A percentile compares a stretch with the other conserved stretches of the same genome.
phyloP scores from a whole-genome alignment of 2,888 invertebrate genomes.

The Drosophila vallismaia region DNA sequence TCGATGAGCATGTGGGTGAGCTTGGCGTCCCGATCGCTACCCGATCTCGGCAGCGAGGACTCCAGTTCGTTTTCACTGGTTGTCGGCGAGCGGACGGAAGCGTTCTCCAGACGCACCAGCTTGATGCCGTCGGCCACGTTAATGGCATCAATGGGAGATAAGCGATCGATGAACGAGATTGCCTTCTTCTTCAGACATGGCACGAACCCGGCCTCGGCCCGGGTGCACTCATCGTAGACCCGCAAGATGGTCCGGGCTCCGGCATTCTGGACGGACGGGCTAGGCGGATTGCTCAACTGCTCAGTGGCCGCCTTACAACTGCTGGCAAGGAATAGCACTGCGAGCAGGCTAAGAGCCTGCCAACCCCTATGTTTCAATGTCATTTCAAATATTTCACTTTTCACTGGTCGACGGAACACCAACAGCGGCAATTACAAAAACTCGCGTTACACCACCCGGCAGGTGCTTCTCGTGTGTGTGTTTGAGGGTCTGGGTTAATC shows the following conservation, averaged over 20 bases:
- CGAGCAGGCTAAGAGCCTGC: slow-evolving; percentile 45
- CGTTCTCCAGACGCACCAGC: slow-evolving; percentile 86
- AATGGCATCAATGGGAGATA: slow-evolving; percentile 89
- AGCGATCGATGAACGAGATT: slow-evolving; percentile 90
- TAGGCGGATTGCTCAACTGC: slow-evolving; percentile 65
- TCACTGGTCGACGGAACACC: slow-evolving; percentile 26
- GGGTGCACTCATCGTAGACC: slow-evolving; percentile 91
- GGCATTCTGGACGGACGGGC: slow-evolving; percentile 83
- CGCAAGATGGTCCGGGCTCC: slow-evolving; percentile 88
- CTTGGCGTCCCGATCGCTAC: slow-evolving; percentile 88
- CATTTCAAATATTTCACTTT: slow-evolving; percentile 45
- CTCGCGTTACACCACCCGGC: slow-evolving; percentile 40
- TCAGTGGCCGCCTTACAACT: slow-evolving; percentile 75
- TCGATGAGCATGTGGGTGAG: slow-evolving; percentile 89
- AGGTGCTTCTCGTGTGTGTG: slow-evolving; percentile 23
- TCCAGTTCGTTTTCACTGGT: slow-evolving; percentile 89
- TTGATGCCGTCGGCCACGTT: slow-evolving; percentile 88
- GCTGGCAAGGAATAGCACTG: slow-evolving; percentile 56
- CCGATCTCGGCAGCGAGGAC: slow-evolving; percentile 87
- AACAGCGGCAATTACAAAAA: slow-evolving; percentile 38
- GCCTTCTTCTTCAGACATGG: slow-evolving; percentile 93
- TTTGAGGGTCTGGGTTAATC: slow-evolving; percentile 8
- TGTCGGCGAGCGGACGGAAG: slow-evolving; percentile 82
- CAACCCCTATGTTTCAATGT: slow-evolving; percentile 60
- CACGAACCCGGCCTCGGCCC: slow-evolving; percentile 87